Percentiles rank a stretch among this genome's conserved stretches.
Evolutionary conservation across 2,797 vertebrate genomes (phyloP).

Genomic region (Labroides dimidiatus): DNA sequence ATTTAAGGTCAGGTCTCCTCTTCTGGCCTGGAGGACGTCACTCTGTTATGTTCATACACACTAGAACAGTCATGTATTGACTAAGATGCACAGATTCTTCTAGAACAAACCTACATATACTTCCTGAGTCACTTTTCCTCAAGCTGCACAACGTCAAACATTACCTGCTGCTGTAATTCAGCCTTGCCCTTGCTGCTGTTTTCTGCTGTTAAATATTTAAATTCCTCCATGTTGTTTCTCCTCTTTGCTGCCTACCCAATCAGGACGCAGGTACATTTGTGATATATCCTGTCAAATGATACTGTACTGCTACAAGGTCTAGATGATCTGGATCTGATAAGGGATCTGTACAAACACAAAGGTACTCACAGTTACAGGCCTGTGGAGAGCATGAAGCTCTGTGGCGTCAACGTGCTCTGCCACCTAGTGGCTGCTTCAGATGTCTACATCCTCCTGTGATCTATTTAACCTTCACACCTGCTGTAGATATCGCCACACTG

Average conservation of each 20-base stretch:
- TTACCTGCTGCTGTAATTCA: conserved; percentile 17
- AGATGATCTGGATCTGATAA: conserved; percentile 64
- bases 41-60: background rate
- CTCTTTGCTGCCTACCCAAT: conserved; percentile 35
- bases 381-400: conserved; percentile 21
- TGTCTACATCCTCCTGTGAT: conserved; percentile 16
- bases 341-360: conserved; percentile 26
- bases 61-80: background rate
- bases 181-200: conserved; percentile 20
- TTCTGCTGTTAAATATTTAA: conserved; percentile 44
- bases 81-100: conserved; percentile 12
- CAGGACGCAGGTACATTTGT: conserved; percentile 46
- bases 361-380: conserved; percentile 35
- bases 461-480: conserved; percentile 59
- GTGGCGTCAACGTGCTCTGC: conserved; percentile 69
- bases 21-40: conserved; percentile 34
- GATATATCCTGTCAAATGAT: conserved; percentile 55
- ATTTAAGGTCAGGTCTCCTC: conserved; percentile 36
- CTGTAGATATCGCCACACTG: conserved; percentile 12
- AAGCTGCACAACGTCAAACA: conserved; percentile 24
- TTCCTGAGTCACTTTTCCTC: background rate
- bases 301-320: conserved; percentile 43
- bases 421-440: conserved; percentile 78
- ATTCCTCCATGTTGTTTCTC: conserved; percentile 25
- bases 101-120: background rate